Base-by-base conservation (phyloP, 2,113 vertebrate species). In the Chaetorhynchus papuensis region DNA sequence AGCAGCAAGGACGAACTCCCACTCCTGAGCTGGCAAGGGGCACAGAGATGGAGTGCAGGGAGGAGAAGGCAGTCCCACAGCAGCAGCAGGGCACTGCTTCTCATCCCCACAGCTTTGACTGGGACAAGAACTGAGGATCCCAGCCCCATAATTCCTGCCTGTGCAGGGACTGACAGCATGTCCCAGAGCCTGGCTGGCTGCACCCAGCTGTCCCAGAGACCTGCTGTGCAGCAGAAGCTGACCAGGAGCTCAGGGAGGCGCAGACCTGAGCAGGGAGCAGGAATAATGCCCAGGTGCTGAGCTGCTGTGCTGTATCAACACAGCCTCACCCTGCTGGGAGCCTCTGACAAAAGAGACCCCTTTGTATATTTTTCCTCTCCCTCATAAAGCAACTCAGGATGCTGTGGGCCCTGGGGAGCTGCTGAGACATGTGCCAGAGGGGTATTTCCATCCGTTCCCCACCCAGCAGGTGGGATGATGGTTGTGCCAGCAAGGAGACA, bases 251-350 rank as follows among this genome's bases (percentile, higher is more conserved):
- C 7, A 2, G 45, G 20, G 44, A 83, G 39, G n/a, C 3, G 1
- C 65, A 68, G 65, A 60, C 6, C 80, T 8, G 3, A 52, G 37
- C 4, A 8, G 21, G 41, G 61, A 75, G 74, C 0, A 0, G 52
- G 41, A 79, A 22, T 53, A 75, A 64, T 0, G 0, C 28, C 31
- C 61, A 24, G 65, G 66, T 65, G n/a, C 44, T 82, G 74, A 79
- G 63, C 53, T 65, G 83, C 31, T 76, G 77, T 54, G 50, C 54
- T 59, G 0, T 4, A 27, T 3, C 42, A 42, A 7, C n/a, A 20
- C 52, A 84, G 65, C 31, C 69, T 71, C 80, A 64, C 26, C 74
- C 81, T 78, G 16, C 74, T 44, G 44, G 16, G 22, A 64, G 41
- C 23, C 53, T 61, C 68, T 74, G 47, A 30, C 2, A 0, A 39